These are phyloP conservation scores for Sminthurides bifidus DNA, from an alignment of 1,140 invertebrate species.

Conservation along the genomic window DNA sequence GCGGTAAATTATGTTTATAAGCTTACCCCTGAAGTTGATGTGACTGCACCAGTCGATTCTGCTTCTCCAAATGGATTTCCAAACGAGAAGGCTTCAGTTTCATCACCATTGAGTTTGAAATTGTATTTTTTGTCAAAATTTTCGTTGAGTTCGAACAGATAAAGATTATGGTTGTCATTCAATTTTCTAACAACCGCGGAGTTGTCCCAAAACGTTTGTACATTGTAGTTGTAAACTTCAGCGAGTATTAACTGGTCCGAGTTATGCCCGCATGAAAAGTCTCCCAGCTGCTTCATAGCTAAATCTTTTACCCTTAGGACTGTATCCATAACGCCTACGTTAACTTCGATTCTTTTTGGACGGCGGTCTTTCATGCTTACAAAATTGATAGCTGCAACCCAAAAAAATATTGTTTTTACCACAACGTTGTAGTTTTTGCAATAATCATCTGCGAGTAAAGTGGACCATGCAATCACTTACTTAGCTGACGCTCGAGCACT, in stretches of 20 bases:
- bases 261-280: no score
- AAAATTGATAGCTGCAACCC: constrained; percentile 45
- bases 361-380: constrained; percentile 41
- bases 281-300: constrained; percentile 35
- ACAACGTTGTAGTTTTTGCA: background rate
- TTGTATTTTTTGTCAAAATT: constrained; percentile 26
- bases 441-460: background rate
- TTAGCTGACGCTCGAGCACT: constrained; percentile 52
- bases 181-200: constrained; percentile 44
- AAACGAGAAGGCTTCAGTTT: background rate
- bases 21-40: background rate
- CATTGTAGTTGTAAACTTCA: constrained; percentile 52
- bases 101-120: background rate
- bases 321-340: constrained; percentile 50
- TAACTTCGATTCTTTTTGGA: constrained; percentile 45
- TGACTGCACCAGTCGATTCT: background rate
- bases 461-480: constrained; percentile 34
- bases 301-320: constrained; percentile 45
- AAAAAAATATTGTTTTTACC: background rate
- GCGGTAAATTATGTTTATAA: background rate
- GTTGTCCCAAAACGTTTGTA: constrained; percentile 46
- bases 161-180: constrained; percentile 45
- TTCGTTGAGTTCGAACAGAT: constrained; percentile 42
- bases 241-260: no score
- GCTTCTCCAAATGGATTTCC: background rate